Conservation (phyloP, 1,140 invertebrate species). For the Ridgeia piscesae region DNA sequence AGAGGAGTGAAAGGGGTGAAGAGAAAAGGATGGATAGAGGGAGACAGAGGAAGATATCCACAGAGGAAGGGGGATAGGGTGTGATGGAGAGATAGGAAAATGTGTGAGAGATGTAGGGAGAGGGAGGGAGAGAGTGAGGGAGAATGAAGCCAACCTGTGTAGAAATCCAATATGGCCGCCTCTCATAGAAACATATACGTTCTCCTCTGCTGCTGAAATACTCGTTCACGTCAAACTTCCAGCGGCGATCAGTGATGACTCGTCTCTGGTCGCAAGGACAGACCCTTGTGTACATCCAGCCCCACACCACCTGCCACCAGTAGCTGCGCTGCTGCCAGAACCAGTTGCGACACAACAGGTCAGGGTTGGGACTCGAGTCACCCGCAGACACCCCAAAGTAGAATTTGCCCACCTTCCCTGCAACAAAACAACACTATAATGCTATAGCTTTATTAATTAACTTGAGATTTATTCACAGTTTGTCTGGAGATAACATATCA, state of each 20-base stretch:
- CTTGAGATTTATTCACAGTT: no score
- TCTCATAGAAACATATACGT: background rate
- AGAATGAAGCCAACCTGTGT: background rate
- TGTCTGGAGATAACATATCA: no score
- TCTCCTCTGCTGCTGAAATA: background rate
- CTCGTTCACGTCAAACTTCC: background rate
- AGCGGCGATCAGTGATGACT: background rate
- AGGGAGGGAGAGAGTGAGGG: no score
- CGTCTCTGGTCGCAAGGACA: background rate
- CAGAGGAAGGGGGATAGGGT: no score
- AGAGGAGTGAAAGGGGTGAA: no score
- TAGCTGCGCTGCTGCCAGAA: background rate
- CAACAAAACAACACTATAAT: background rate
- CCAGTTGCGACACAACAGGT: background rate
- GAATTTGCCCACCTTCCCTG: background rate
- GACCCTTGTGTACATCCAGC: background rate
- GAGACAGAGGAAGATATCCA: no score
- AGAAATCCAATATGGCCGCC: background rate
- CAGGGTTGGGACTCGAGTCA: background rate
- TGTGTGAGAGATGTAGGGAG: no score
- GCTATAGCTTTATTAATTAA: no score
- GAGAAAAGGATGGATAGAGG: no score
- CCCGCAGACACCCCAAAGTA: background rate
- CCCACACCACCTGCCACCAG: background rate
- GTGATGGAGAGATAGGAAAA: no score